phyloP scores from a whole-genome alignment of 2,797 vertebrate genomes.

The Limosa lapponica region DNA sequence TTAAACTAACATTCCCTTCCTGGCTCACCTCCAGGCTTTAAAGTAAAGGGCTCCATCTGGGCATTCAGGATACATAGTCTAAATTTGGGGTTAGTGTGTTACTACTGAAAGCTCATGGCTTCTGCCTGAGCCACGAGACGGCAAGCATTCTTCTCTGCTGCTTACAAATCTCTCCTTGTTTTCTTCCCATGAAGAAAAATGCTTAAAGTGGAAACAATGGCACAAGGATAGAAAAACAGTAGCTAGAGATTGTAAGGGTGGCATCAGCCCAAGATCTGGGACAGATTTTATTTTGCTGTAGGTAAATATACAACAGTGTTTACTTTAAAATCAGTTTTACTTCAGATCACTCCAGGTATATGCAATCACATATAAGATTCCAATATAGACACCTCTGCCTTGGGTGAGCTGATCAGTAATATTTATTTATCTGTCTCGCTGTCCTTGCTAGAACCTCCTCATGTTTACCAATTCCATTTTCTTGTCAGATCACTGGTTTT shows the following conservation, averaged over 20 bases:
- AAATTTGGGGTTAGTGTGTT: no score
- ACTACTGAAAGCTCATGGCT: neutral
- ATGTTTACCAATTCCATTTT: constrained; percentile 19
- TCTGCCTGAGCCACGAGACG: neutral
- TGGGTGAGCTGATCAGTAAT: neutral
- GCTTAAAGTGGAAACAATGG: neutral
- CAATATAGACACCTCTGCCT: neutral
- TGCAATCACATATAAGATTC: neutral
- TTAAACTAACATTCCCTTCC: neutral
- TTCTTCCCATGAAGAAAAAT: neutral
- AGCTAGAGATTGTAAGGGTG: neutral
- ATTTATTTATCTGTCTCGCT: neutral
- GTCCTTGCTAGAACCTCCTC: neutral
- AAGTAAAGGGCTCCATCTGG: neutral
- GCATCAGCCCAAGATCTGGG: neutral
- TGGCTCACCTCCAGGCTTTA: neutral
- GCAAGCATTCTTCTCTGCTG: neutral
- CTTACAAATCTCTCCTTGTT: neutral
- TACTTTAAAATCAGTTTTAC: neutral
- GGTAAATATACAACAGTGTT: neutral
- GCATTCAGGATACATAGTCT: neutral
- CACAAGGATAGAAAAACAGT: neutral
- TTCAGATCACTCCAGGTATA: neutral
- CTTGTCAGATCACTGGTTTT: constrained; percentile 33
- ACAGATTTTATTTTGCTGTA: neutral